Base-by-base conservation (phyloP, 2,113 vertebrate species). In the Polypterus senegalus region DNA sequence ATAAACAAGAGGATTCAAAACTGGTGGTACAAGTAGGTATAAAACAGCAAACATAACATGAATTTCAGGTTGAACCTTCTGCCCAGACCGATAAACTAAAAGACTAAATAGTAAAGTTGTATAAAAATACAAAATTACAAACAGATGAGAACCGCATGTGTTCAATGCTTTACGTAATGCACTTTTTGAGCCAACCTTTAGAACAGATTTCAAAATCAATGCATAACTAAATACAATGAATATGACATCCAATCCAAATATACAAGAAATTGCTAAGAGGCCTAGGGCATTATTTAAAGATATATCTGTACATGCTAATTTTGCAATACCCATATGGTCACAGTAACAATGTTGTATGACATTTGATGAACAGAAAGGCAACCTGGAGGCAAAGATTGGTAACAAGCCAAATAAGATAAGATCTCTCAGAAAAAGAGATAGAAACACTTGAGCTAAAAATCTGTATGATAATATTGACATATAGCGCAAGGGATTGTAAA, bases 401-500 rank as follows among this genome's bases (percentile, higher is more conserved):
- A 64, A 5, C 1, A 60, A 56, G 8, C 54, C 60, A 27, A 62
- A 58, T 9, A 59, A 48, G 3, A 46, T 4, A 10, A 56, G 2
- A 46, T 10, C 47, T 43, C 65, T 45, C 49, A n/a, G 49, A 47
- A 78, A 0, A 4, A 79, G 73, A 45, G 63, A 69, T 66, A 81
- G 9, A 0, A 68, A 75, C 5, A 73, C 76, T 49, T 62, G 77
- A 0, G 64, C 1, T 4, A 86, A 69, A 3, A 79, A 74, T 0
- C 0, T 46, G 5, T 58, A 56, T 47, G 79, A 82, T 11, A 85
- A 66, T 6, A 81, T 55, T 58, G 74, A 58, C 1, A 69, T 0
- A 63, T 86, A 85, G 2, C 11, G 51, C 60, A 86, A 47, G 0
- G 82, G 79, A 1, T 52, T 69, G 2, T 77, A 80, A 60, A 85